Base-by-base conservation (phyloP, 2,888 invertebrate genomes). In the Eilema caniola region DNA sequence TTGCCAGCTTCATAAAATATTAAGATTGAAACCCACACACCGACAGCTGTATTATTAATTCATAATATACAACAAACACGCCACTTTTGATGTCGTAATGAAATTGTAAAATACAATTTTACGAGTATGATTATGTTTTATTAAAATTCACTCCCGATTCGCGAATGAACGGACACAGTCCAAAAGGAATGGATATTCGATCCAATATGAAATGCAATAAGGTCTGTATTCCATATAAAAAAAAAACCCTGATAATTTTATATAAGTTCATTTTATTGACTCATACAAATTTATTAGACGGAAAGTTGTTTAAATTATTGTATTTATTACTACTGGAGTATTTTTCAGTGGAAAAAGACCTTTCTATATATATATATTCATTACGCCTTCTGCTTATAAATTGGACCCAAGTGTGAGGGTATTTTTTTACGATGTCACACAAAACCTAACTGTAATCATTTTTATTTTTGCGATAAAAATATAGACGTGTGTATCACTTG, bases 101-200 rank as follows among this genome's bases (percentile, higher is more conserved):
- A 89, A 89, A 87, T 85, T 88, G 88, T 90, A 88, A 89, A 88
- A 79, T 67, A 75, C 67, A 82, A 77, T 82, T 89, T 91, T 88
- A 90, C 76, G 86, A 83, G 82, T 72, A 80, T 76, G 72, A 83
- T 83, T 72, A 80, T 76, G 72, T 79, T 81, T 85, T 85, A 82
- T 79, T 76, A 75, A 79, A 84, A 83, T 85, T 84, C 80, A 78
- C 73, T 75, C 73, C 76, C 81, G 82, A 86, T 85, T 80, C 71
- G 70, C 74, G 63, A 77, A 75, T 77, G 78, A 83, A 79, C 79
- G 73, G 67, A 62, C 33, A 57, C 66, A 41, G 25, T 66, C 72
- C 69, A 72, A 77, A 81, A 78, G 74, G 66, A 33, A 67, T 16
- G 63, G 60, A 59, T 37, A 70, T 73, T 0, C 77, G 77, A 80